Conservation (phyloP, 2,888 invertebrate species). For the Diaprepes abbreviatus region DNA sequence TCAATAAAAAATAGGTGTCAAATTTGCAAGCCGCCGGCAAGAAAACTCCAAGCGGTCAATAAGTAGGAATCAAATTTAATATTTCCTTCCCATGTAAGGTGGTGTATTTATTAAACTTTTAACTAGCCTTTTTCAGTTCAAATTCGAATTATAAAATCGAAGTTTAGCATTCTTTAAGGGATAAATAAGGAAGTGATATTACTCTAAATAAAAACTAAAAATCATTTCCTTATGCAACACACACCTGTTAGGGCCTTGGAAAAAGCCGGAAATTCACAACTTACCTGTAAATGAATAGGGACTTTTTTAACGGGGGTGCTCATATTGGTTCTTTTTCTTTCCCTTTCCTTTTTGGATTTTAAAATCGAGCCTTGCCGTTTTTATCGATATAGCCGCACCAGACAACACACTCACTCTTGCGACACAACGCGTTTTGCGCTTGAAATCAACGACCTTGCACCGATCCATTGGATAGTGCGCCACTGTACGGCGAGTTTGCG, state of each 20-base stretch:
- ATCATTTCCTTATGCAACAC: slow-evolving; percentile 50
- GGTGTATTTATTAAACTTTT: background rate
- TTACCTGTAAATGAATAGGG: slow-evolving; percentile 93
- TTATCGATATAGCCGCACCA: slow-evolving; percentile 15
- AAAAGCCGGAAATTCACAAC: slow-evolving; percentile 51
- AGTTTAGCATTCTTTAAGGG: background rate
- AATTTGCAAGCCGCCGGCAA: slow-evolving; percentile 12
- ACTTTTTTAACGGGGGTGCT: slow-evolving; percentile 93
- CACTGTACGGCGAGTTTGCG: slow-evolving; percentile 8
- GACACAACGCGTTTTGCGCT: slow-evolving; percentile 31
- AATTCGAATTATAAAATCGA: background rate
- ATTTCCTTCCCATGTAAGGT: background rate
- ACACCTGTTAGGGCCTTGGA: slow-evolving; percentile 46
- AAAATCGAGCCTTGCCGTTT: slow-evolving; percentile 16
- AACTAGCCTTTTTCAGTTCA: background rate
- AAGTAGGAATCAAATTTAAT: background rate
- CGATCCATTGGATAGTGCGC: slow-evolving; percentile 28
- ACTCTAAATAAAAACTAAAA: background rate
- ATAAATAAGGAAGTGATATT: background rate
- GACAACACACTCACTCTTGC: slow-evolving; percentile 19
- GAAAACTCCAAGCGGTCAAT: slow-evolving; percentile 4
- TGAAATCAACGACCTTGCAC: slow-evolving; percentile 42
- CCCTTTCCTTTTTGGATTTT: background rate
- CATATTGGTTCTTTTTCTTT: slow-evolving; percentile 67
- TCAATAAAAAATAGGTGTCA: slow-evolving; percentile 3